These are phyloP conservation scores for Pogonocherus hispidulus DNA, from an alignment of 2,888 invertebrate genomes.

Conservation along the genomic window DNA sequence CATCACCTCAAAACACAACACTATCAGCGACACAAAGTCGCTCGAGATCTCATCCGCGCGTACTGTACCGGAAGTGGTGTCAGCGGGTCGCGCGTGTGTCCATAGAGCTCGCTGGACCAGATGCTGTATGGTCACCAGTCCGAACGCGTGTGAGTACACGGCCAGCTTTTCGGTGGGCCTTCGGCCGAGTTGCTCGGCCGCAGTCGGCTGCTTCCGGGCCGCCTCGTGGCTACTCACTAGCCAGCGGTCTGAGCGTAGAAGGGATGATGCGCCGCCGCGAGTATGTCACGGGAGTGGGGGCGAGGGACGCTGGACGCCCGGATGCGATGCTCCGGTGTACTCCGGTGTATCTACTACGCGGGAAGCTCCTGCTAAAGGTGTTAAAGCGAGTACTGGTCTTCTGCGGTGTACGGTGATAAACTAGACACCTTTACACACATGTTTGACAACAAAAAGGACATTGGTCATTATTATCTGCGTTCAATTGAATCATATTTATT, in stretches of 20 bases:
- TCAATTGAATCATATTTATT: too few species aligned
- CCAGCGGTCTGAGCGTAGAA: constrained; percentile 70
- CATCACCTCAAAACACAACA: constrained; percentile 37
- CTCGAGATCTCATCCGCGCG: neutral
- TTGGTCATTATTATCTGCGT: too few species aligned
- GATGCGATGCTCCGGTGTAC: constrained; percentile 60
- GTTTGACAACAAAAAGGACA: too few species aligned
- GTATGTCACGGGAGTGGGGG: constrained; percentile 61
- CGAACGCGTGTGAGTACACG: constrained; percentile 68
- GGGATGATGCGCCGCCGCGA: constrained; percentile 68
- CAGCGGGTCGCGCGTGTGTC: constrained; percentile 25
- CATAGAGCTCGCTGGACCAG: constrained; percentile 56
- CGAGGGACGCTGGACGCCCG: constrained; percentile 60
- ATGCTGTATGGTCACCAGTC: constrained; percentile 68
- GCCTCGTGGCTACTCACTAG: constrained; percentile 68
- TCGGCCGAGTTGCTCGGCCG: constrained; percentile 43
- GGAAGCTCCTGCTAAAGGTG: too few species aligned
- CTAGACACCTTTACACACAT: too few species aligned
- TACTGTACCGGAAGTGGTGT: constrained; percentile 16
- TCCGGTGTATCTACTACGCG: constrained; percentile 55
- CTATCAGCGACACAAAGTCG: too few species aligned
- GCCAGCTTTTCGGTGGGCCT: constrained; percentile 58
- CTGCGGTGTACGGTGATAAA: too few species aligned
- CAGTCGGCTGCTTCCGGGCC: constrained; percentile 35
- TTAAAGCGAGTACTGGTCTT: too few species aligned